Evolutionary conservation across 2,888 invertebrate genomes (phyloP).

Genomic region (Eudasyphora cyanicolor): DNA sequence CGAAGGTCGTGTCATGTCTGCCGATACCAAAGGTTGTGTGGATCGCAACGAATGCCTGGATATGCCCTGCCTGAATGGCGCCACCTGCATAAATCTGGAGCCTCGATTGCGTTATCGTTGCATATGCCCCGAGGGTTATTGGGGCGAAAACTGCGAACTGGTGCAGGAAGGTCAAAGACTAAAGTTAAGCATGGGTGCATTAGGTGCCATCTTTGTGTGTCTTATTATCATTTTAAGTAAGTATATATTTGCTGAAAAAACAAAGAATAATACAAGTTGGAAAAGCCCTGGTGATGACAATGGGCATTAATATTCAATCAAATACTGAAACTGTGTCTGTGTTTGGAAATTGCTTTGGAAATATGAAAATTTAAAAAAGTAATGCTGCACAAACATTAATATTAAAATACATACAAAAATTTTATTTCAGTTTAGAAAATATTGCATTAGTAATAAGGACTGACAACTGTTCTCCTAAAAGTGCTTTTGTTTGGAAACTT

Average conservation of each 20-base stretch:
- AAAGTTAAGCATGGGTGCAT: conserved; percentile 97
- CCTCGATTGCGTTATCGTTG: conserved; percentile 92
- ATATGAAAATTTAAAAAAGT: no score
- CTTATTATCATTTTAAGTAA: conserved; percentile 97
- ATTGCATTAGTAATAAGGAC: no score
- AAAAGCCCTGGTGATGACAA: background rate
- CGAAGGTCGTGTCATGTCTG: conserved; percentile 93
- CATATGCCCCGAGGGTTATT: conserved; percentile 94
- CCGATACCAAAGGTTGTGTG: conserved; percentile 94
- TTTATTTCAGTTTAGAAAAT: no score
- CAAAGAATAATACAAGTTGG: background rate
- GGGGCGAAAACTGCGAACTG: conserved; percentile 96
- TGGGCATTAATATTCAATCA: background rate
- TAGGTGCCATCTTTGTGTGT: conserved; percentile 98
- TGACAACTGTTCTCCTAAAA: no score
- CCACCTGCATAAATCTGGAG: conserved; percentile 95
- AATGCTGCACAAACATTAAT: no score
- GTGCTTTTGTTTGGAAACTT: no score
- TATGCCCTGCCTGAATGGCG: conserved; percentile 95
- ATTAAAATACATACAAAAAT: no score
- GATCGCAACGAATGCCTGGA: conserved; percentile 98
- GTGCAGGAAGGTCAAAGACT: conserved; percentile 96
- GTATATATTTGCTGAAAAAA: conserved; percentile 81
- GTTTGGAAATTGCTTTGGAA: background rate
- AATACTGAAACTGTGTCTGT: background rate